phyloP scores from a whole-genome alignment of 2,113 vertebrate genomes.

The Datnioides undecimradiatus region DNA sequence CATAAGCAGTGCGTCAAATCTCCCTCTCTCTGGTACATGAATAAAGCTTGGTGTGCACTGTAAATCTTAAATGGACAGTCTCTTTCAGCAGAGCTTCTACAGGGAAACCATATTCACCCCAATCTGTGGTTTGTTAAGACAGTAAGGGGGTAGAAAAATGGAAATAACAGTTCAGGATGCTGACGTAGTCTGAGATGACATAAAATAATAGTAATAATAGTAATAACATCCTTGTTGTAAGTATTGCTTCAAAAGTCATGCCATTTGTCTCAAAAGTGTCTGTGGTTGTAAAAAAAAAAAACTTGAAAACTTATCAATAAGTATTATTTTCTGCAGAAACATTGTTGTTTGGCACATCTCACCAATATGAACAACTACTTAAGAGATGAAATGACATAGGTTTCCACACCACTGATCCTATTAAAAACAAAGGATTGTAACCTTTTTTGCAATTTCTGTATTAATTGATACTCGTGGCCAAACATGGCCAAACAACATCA shows the following conservation, averaged over 20 bases:
- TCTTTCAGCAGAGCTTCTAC: slow-evolving; percentile 38
- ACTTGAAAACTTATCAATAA: background rate
- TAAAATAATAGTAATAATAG: background rate
- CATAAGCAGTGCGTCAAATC: slow-evolving; percentile 55
- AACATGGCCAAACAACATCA: background rate
- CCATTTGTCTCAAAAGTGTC: background rate
- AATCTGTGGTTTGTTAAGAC: slow-evolving; percentile 9
- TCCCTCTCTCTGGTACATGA: slow-evolving; percentile 28
- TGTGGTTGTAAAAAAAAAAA: background rate
- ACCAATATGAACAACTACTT: background rate
- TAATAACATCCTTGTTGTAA: background rate
- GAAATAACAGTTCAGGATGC: background rate
- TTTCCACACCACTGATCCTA: background rate
- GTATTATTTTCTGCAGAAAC: slow-evolving; percentile 9
- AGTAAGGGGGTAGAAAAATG: background rate
- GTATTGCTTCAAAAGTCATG: background rate
- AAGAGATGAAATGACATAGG: background rate
- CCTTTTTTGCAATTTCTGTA: background rate
- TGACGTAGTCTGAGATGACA: background rate
- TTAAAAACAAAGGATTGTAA: background rate
- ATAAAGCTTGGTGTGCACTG: slow-evolving; percentile 34
- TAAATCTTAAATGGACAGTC: slow-evolving; percentile 33
- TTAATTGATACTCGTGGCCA: too few species aligned
- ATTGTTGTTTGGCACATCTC: slow-evolving; percentile 2
- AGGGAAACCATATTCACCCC: slow-evolving; percentile 21